These are phyloP conservation scores for Diaperis boleti DNA, from an alignment of 2,888 invertebrate species.

Conservation along the genomic window DNA sequence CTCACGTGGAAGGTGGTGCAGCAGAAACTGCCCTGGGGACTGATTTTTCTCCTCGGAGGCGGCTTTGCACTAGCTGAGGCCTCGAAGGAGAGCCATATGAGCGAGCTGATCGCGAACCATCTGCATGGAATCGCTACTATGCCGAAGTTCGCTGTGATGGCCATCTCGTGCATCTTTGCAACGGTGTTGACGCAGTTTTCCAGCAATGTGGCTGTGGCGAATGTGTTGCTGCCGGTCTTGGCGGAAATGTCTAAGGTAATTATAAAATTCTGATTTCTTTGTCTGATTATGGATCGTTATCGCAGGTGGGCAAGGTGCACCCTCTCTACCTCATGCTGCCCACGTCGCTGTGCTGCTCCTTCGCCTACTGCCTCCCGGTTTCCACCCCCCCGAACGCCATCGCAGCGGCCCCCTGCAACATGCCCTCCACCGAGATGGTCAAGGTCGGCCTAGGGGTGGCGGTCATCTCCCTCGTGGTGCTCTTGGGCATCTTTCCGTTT, in stretches of 20 bases:
- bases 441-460: conserved; percentile 78
- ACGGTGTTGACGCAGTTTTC: conserved; percentile 90
- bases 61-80: conserved; percentile 93
- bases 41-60: conserved; percentile 88
- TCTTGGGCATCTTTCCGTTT: conserved; percentile 80
- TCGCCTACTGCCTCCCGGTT: conserved; percentile 94
- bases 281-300: conserved; percentile 23
- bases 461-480: conserved; percentile 77
- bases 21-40: conserved; percentile 90
- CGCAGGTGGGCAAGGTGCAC: conserved; percentile 72
- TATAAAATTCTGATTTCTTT: too few species aligned
- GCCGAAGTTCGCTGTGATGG: conserved; percentile 75
- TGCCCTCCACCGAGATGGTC: conserved; percentile 84
- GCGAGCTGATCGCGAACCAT: conserved; percentile 79
- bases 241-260: conserved; percentile 76
- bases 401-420: conserved; percentile 85
- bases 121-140: conserved; percentile 76
- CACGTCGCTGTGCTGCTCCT: conserved; percentile 88
- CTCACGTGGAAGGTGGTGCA: conserved; percentile 89
- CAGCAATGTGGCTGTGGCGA: conserved; percentile 91
- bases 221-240: conserved; percentile 87
- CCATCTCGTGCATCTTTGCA: conserved; percentile 83
- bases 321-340: conserved; percentile 93
- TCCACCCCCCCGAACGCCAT: conserved; percentile 97
- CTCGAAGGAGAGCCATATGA: conserved; percentile 83